phyloP scores from a whole-genome alignment of 2,113 vertebrate species.

The Blennius ocellaris region DNA sequence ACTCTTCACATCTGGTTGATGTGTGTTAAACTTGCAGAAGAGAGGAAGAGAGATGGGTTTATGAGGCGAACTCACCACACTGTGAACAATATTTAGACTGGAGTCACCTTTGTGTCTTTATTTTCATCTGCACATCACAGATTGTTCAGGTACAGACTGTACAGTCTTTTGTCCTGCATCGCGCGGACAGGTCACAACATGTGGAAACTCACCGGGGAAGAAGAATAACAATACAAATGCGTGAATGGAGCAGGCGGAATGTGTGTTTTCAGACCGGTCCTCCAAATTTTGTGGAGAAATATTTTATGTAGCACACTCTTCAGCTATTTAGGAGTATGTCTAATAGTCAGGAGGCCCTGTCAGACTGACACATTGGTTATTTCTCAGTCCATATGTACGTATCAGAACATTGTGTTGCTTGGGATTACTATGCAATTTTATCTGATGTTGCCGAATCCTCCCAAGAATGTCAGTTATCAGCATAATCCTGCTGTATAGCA shows the following conservation, averaged over 20 bases:
- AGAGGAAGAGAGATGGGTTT: background rate
- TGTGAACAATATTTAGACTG: conserved; percentile 69
- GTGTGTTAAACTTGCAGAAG: conserved; percentile 24
- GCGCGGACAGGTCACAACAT: conserved; percentile 31
- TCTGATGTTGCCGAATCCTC: conserved; percentile 40
- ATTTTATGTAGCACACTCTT: no score
- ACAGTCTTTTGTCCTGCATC: conserved; percentile 48
- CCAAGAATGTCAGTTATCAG: conserved; percentile 53
- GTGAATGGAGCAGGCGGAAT: background rate
- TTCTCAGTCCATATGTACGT: conserved; percentile 4
- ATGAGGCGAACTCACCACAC: conserved; percentile 18
- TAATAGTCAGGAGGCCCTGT: conserved; percentile 6
- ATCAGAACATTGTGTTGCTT: conserved; percentile 28
- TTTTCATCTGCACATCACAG: conserved; percentile 26
- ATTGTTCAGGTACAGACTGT: conserved; percentile 32
- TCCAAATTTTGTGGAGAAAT: background rate
- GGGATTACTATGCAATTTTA: conserved; percentile 29
- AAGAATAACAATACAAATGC: conserved; percentile 4
- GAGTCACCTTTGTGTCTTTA: conserved; percentile 25
- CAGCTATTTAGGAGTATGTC: background rate
- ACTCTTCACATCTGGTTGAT: conserved; percentile 40
- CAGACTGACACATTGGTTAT: conserved; percentile 8
- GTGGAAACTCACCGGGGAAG: conserved; percentile 7
- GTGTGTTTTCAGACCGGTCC: background rate
- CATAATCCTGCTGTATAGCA: conserved; percentile 7